Conservation (phyloP, 2,113 vertebrate genomes). For the Istiophorus platypterus region DNA sequence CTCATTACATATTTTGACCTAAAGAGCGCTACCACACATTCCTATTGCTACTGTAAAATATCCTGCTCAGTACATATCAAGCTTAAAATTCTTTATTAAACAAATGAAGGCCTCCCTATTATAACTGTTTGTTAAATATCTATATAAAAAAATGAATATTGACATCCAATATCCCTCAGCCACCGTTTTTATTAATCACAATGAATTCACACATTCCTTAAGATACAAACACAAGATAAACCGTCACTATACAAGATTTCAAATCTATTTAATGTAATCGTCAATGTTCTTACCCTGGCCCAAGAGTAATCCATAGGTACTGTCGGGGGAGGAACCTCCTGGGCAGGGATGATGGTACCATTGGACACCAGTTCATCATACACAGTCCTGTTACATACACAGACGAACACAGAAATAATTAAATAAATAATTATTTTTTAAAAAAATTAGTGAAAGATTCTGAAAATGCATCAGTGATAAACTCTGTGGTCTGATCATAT, state of each 20-base stretch:
- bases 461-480: not conserved
- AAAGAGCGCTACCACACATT: not conserved
- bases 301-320: constrained; percentile 99
- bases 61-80: not conserved
- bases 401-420: too few relatives aligned
- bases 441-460: not conserved
- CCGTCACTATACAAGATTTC: not conserved
- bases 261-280: not conserved
- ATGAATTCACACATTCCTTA: not conserved
- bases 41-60: not conserved
- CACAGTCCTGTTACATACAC: constrained; percentile 89
- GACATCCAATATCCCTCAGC: not conserved
- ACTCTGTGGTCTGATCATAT: not conserved
- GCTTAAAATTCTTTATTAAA: not conserved
- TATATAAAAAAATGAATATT: not conserved
- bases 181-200: not conserved
- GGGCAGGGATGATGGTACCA: constrained; percentile 92
- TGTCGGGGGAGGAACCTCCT: constrained; percentile 96
- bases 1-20: not conserved
- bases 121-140: not conserved
- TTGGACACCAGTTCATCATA: constrained; percentile 94
- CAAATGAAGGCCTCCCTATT: not conserved
- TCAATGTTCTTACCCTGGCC: constrained; percentile 89
- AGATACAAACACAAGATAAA: not conserved
- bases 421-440: too few relatives aligned